Evolutionary conservation across 2,888 invertebrate species (phyloP), one percentile per base, ranked within the genome.

Genomic region (Thumatha senex): DNA sequence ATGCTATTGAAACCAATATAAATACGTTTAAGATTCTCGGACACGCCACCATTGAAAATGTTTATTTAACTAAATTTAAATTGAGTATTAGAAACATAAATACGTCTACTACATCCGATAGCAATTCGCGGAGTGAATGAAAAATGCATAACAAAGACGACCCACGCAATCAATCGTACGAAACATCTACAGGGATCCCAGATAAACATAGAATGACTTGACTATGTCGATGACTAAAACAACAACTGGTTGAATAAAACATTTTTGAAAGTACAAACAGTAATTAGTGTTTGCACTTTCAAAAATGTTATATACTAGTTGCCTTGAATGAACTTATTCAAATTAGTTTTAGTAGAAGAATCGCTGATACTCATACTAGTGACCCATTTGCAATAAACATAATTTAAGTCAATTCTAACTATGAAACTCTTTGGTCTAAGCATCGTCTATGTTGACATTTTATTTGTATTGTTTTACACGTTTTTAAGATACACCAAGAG

Each of bases 31-130:
- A 62, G 55, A 63, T 71, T 53, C 61, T 54, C 50, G 54, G 39
- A 58, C 31, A 15, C 11, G 29, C n/a, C 7, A 24, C 7, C 18
- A 34, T 3, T 34, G 8, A 15, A 35, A 24, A n/a, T n/a, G 24
- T 13, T 42, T 50, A 39, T 41, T 36, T 7, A 13, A 12, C 10
- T 13, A 24, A 40, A 54, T 46, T 54, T 40, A 49, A 56, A 61
- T 60, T 48, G 48, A 54, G 51, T 41, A 45, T 39, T 29, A 54
- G 41, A 18, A 56, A 51, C 47, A 40, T 48, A 29, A 46, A 68
- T 48, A 76, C 81, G 84, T 76, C 74, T 63, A 67, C 56, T 54
- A 67, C 70, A 70, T 72, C 66, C 74, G 69, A 73, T 56, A 63
- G 70, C 67, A 56, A 74, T 67, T 70, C 67, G 66, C 66, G 70